Evolutionary conservation across 2,888 invertebrate genomes (phyloP), one percentile per base, ranked within the genome.

Genomic region (Aphidius colemani): DNA sequence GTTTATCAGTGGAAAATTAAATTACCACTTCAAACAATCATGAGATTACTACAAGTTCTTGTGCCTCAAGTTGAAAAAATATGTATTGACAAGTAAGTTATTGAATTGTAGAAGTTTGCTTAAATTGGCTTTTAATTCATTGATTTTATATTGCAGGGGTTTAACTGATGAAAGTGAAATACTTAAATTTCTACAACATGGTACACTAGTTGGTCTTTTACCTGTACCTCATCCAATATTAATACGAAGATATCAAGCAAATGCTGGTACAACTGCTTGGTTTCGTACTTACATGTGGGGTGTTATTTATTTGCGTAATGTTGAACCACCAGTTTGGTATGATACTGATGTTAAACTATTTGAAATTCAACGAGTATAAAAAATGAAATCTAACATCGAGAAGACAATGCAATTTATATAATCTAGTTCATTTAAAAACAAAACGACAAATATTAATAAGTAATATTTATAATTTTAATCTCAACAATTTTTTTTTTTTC

Each of bases 11-110:
- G 99, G 99, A 96, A 99, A 79, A 90, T 91, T 68, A 98, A 98
- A 84, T 85, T 99, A 70, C 99, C 99, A 7, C 85, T 99, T 72
- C 99, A 99, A 86, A 99, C 99, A 61, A 98, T 99, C 75, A 99
- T 99, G 98, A 86, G 99, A 72, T 87, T 99, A 78, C 85, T 99
- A 71, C 99, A 99, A 85, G 98, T 99, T 43, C 86, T 99, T 6
- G 99, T 99, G 70, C 99, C 99, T 61, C 99, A 99, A 85, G 99
- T 99, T 30, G 99, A 99, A 85, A 99, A 99, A 86, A 99, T 99
- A 74, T 99, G 99, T 84, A 99, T 99, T 77, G 99, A 81, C 63
- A 81, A 81, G 81, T 81, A 67, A 74, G 74, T 48, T 39, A 44
- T 39, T 11, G 43, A 11, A 48, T 11, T 46, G n/a, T n/a, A n/a